Evolutionary conservation across 2,113 vertebrate species (phyloP).

Genomic region (Bagarius yarrelli): DNA sequence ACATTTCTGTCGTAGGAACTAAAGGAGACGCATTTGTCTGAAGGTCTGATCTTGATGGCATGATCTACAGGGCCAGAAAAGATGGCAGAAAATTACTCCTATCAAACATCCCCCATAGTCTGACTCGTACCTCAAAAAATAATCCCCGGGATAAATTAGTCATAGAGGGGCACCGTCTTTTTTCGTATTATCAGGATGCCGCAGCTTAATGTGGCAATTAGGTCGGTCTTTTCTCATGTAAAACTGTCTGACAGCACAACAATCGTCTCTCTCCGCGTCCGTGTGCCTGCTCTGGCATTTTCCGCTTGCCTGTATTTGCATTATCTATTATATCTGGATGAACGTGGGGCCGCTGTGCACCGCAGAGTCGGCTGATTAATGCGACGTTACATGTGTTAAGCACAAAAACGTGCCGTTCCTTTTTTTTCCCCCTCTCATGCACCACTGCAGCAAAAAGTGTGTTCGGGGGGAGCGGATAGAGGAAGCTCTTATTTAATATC

Average conservation of each 20-base stretch:
- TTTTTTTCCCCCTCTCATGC: slow-evolving; percentile 53
- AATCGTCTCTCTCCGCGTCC: slow-evolving; percentile 65
- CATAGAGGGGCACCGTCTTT: slow-evolving; percentile 65
- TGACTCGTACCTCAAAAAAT: slow-evolving; percentile 40
- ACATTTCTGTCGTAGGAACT: slow-evolving; percentile 23
- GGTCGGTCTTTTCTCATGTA: slow-evolving; percentile 73
- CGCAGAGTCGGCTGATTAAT: slow-evolving; percentile 62
- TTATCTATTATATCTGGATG: slow-evolving; percentile 75
- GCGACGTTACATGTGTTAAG: slow-evolving; percentile 66
- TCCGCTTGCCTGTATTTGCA: slow-evolving; percentile 69
- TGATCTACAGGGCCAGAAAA: slow-evolving; percentile 3
- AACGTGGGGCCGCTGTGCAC: slow-evolving; percentile 59
- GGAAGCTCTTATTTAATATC: slow-evolving; percentile 50
- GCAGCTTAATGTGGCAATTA: slow-evolving; percentile 79
- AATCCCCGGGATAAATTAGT: slow-evolving; percentile 54
- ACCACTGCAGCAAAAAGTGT: slow-evolving; percentile 39
- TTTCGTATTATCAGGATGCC: slow-evolving; percentile 70
- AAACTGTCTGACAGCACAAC: slow-evolving; percentile 77
- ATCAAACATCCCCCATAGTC: background rate
- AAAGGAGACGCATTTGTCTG: slow-evolving; percentile 15
- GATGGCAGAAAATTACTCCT: background rate
- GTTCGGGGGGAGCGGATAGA: slow-evolving; percentile 41
- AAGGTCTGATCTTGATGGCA: background rate
- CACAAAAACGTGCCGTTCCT: slow-evolving; percentile 61
- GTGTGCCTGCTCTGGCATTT: slow-evolving; percentile 70